Evolutionary conservation across 2,113 vertebrate genomes (phyloP).

Genomic region (Lagenorhynchus albirostris): DNA sequence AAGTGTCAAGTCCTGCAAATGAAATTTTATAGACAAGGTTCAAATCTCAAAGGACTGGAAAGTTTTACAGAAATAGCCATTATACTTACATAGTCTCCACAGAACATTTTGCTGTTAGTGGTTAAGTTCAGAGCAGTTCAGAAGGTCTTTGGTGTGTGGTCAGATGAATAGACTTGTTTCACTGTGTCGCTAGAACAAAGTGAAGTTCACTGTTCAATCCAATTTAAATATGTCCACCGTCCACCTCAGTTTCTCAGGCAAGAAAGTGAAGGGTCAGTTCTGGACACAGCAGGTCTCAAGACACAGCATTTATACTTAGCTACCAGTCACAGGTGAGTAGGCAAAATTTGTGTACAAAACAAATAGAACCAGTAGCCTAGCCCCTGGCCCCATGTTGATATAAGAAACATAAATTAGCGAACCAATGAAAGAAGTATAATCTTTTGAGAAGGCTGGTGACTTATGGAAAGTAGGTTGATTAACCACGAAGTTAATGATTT

Average conservation of each 20-base stretch:
- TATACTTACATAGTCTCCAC: slow-evolving; percentile 82
- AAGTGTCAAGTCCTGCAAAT: background rate
- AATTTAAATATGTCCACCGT: slow-evolving; percentile 6
- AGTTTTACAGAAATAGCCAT: slow-evolving; percentile 38
- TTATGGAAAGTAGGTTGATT: slow-evolving; percentile 42
- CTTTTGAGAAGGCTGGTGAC: slow-evolving; percentile 60
- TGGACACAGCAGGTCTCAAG: slow-evolving; percentile 28
- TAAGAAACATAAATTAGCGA: slow-evolving; percentile 65
- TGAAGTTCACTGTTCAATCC: background rate
- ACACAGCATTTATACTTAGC: slow-evolving; percentile 60
- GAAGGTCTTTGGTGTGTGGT: background rate
- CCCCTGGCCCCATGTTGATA: slow-evolving; percentile 72
- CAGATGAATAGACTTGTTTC: background rate
- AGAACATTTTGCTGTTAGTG: slow-evolving; percentile 76
- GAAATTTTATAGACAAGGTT: background rate
- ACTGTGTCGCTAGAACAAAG: background rate
- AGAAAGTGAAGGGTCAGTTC: background rate
- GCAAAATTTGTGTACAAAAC: slow-evolving; percentile 63
- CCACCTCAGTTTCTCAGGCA: slow-evolving; percentile 20
- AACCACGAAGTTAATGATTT: slow-evolving; percentile 79
- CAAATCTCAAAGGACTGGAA: background rate
- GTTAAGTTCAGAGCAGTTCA: slow-evolving; percentile 21
- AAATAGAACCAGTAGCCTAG: slow-evolving; percentile 71
- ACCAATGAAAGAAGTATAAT: slow-evolving; percentile 61
- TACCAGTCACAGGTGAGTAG: slow-evolving; percentile 75